Conservation (phyloP, 2,797 vertebrate species). For the Sylvia borin region DNA sequence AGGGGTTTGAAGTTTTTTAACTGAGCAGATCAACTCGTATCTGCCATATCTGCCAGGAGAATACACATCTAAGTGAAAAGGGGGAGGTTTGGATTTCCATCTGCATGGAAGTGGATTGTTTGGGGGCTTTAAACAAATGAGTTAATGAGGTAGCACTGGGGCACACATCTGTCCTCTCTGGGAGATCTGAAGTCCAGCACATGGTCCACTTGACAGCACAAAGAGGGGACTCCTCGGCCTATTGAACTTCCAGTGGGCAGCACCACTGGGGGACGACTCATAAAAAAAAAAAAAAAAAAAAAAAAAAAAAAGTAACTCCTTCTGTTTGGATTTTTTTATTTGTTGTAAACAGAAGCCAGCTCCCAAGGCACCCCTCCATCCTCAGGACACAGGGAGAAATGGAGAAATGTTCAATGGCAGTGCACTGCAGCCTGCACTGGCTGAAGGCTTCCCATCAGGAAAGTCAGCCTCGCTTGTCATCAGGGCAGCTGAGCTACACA, state of each 20-base stretch:
- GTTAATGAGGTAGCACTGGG: slow-evolving; percentile 37
- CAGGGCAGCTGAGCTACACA: not conserved
- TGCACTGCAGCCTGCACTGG: fast-evolving
- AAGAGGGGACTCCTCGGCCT: not conserved
- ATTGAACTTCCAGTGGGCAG: not conserved
- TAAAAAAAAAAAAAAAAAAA: not conserved
- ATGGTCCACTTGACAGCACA: not conserved
- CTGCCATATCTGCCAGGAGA: not conserved
- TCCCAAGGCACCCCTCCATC: not conserved
- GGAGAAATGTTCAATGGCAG: not conserved
- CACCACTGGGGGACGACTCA: fast-evolving
- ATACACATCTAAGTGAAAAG: slow-evolving; percentile 51
- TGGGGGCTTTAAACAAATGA: slow-evolving; percentile 31
- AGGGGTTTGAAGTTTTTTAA: slow-evolving; percentile 33
- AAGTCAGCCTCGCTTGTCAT: fast-evolving
- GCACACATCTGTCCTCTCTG: not conserved
- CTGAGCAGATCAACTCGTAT: not conserved
- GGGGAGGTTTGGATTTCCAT: slow-evolving; percentile 22
- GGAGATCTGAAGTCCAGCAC: not conserved
- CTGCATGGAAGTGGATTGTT: slow-evolving; percentile 41
- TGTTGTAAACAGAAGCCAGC: not conserved
- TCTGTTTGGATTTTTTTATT: not conserved
- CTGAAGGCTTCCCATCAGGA: not conserved
- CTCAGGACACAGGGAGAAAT: not conserved
- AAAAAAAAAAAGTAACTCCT: not conserved